phyloP scores from a whole-genome alignment of 2,888 invertebrate species.

The Eupsilia transversa region DNA sequence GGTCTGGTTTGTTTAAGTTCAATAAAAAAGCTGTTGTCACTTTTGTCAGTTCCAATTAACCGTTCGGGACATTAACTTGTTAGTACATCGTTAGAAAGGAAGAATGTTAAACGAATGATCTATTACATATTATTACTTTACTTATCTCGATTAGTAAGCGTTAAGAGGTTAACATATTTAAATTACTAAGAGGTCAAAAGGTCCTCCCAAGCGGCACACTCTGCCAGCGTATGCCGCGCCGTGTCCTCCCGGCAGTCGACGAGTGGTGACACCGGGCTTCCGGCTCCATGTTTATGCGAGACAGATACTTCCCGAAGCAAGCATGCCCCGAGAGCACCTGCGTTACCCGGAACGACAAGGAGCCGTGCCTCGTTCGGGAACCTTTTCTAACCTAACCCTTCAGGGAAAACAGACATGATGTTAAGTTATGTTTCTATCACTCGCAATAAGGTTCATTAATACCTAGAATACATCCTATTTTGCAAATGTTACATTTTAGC shows the following conservation, averaged over 20 bases:
- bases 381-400: too few species aligned
- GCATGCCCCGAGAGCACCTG: too few species aligned
- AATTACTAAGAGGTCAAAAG: too few species aligned
- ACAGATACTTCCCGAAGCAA: too few species aligned
- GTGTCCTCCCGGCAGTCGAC: too few species aligned
- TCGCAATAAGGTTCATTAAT: slow-evolving; percentile 21
- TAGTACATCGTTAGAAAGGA: background rate
- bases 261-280: too few species aligned
- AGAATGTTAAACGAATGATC: background rate
- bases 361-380: too few species aligned
- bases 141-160: background rate
- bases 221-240: too few species aligned
- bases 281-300: too few species aligned
- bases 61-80: slow-evolving; percentile 3
- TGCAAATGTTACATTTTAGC: slow-evolving; percentile 56
- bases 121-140: background rate
- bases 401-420: background rate
- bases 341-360: too few species aligned
- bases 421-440: background rate
- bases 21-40: slow-evolving; percentile 29
- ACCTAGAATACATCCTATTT: slow-evolving; percentile 11
- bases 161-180: background rate
- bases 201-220: too few species aligned
- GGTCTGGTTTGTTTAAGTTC: slow-evolving; percentile 31
- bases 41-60: slow-evolving; percentile 23